Evolutionary conservation across 2,888 invertebrate genomes (phyloP).

Genomic region (Ommatoiulus sabulosus): DNA sequence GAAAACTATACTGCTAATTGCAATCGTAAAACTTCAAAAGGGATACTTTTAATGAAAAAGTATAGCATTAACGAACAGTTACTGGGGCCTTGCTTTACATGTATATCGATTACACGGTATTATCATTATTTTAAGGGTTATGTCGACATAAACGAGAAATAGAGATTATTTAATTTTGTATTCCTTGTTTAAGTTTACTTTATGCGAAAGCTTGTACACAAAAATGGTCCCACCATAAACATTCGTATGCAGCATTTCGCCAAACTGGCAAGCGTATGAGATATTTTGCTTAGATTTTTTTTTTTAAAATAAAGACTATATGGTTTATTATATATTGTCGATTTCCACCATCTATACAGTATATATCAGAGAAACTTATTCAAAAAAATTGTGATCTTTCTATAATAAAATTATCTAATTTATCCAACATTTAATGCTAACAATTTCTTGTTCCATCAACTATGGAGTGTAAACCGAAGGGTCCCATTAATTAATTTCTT

Average conservation of each 20-base stretch:
- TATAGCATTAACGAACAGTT: too few species aligned
- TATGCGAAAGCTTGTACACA: too few species aligned
- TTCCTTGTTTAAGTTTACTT: not conserved
- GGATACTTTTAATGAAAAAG: too few species aligned
- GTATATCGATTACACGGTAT: too few species aligned
- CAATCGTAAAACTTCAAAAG: too few species aligned
- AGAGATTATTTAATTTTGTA: not conserved
- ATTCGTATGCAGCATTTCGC: too few species aligned
- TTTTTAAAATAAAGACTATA: not conserved
- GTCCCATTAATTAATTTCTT: not conserved
- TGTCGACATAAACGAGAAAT: not conserved
- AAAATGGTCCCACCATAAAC: not conserved
- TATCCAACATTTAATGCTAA: not conserved
- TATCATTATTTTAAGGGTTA: not conserved
- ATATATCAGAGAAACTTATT: not conserved
- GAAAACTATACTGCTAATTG: too few species aligned
- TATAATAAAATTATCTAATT: not conserved
- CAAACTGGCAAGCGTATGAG: too few species aligned
- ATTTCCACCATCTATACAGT: not conserved
- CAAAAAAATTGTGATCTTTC: not conserved
- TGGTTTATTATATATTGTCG: not conserved
- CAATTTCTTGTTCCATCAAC: not conserved
- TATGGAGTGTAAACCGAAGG: not conserved
- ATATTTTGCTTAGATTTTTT: not conserved
- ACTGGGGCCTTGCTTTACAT: too few species aligned